Base-by-base conservation (phyloP, 2,113 vertebrate genomes). In the Xiphorhynchus elegans region DNA sequence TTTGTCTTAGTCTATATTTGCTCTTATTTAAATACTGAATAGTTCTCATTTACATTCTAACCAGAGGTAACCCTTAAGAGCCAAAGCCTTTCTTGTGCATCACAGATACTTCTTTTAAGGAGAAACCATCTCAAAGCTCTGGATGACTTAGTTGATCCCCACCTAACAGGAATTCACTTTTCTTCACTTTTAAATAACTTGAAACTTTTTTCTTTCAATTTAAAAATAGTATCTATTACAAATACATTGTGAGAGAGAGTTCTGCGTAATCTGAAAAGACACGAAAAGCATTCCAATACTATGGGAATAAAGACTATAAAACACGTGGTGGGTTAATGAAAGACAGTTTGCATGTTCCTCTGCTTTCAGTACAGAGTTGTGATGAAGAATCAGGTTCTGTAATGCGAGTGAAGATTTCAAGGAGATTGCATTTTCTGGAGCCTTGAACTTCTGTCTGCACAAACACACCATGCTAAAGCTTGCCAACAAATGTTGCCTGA, bases 161-260 rank as follows among this genome's bases (percentile, higher is more conserved):
- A 87, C 12, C 20, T 33, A 78, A 59, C 50, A 89, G 64, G 35
- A 95, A 93, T 81, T 47, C n/a, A 52, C 17, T 44, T 75, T 81
- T 59, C 31, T 56, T 78, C 26, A 90, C 46, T 47, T 86, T 46
- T n/a, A 80, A 90, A 88, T 50, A 73, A 85, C 9, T 18, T 55
- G 18, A 74, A 89, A 58, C 5, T 20, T 55, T 78, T 52, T 78
- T 44, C 37, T 17, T 53, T 19, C 21, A 24, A 74, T 80, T 92
- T 86, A 23, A 87, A 76, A 86, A 49, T 68, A 17, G 3, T 60
- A 53, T 42, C 42, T 82, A 33, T 78, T 77, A 46, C 29, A 70
- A 84, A 81, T 35, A 35, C 10, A 23, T 53, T 58, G 46, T 63
- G 10, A 53, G 35, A 52, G 6, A 82, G 26, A 77, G 9, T 86